These are phyloP conservation scores for Calycopis cecrops DNA, from an alignment of 1,140 invertebrate genomes.

Conservation along the genomic window DNA sequence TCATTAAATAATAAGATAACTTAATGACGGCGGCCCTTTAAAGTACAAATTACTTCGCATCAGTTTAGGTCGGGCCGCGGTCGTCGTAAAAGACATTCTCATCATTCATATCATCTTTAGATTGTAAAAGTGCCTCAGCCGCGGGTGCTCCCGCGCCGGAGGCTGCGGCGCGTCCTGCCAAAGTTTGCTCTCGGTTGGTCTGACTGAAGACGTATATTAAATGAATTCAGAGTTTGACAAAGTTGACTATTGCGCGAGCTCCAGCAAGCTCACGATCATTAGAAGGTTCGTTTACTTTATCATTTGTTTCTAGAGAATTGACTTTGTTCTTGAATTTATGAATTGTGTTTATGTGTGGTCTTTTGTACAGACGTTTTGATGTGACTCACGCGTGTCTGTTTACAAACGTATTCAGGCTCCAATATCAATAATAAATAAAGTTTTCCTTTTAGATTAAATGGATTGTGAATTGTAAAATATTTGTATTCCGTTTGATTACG, in stretches of 20 bases:
- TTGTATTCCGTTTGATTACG: too few relatives aligned
- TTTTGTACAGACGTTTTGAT: slow-evolving; percentile 32
- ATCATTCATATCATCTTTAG: slow-evolving; percentile 43
- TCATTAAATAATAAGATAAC: slow-evolving; percentile 4
- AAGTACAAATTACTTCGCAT: slow-evolving; percentile 69
- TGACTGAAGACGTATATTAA: slow-evolving; percentile 47
- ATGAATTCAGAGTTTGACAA: slow-evolving; percentile 48
- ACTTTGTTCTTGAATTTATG: slow-evolving; percentile 59
- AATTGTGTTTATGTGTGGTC: slow-evolving; percentile 58
- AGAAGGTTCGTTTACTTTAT: slow-evolving; percentile 43
- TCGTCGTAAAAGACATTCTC: slow-evolving; percentile 48
- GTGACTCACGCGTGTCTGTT: too few relatives aligned
- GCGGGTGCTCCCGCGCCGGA: not conserved
- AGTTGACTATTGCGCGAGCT: slow-evolving; percentile 28
- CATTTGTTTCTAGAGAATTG: slow-evolving; percentile 50
- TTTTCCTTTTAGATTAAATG: too few relatives aligned
- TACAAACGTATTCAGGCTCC: too few relatives aligned
- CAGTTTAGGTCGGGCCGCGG: slow-evolving; percentile 55
- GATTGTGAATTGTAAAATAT: too few relatives aligned
- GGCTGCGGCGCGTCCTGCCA: slow-evolving; percentile 22
- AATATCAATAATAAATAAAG: too few relatives aligned
- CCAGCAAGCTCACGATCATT: slow-evolving; percentile 26
- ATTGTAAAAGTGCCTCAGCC: slow-evolving; percentile 10
- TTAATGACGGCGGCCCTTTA: slow-evolving; percentile 35
- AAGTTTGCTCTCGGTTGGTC: slow-evolving; percentile 29